Evolutionary conservation across 2,797 vertebrate genomes (phyloP).

Genomic region (Etheostoma nigrum): DNA sequence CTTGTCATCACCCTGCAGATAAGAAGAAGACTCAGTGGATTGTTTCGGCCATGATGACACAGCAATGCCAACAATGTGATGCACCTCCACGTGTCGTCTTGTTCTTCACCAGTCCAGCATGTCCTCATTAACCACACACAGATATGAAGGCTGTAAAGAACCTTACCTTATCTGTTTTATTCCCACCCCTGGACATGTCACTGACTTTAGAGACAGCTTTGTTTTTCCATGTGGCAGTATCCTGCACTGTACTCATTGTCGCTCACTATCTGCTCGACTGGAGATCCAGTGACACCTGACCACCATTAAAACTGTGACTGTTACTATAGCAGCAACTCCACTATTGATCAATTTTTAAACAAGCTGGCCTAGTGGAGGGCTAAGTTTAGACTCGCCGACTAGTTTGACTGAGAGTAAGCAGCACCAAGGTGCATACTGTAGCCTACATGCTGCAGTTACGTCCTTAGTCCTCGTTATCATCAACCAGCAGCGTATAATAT

Average conservation of each 20-base stretch:
- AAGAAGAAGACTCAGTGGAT: constrained; percentile 31
- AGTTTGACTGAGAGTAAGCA: constrained; percentile 52
- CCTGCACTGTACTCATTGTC: constrained; percentile 28
- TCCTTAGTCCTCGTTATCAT: neutral
- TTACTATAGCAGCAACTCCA: constrained; percentile 79
- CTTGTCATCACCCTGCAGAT: constrained; percentile 70
- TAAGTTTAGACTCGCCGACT: constrained; percentile 68
- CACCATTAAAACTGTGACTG: constrained; percentile 66
- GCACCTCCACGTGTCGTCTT: constrained; percentile 32
- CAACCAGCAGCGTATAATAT: constrained; percentile 14
- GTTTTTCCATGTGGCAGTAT: constrained; percentile 57
- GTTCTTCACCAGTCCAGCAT: constrained; percentile 1
- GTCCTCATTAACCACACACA: constrained; percentile 36
- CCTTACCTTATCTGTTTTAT: constrained; percentile 73
- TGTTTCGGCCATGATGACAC: constrained; percentile 28
- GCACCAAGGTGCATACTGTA: constrained; percentile 4
- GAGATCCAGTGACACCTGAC: constrained; percentile 75
- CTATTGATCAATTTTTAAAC: constrained; percentile 80
- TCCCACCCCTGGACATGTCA: constrained; percentile 59
- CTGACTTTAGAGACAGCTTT: constrained; percentile 41
- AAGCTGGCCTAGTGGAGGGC: constrained; percentile 55
- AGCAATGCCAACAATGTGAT: constrained; percentile 51
- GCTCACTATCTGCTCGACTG: constrained; percentile 42
- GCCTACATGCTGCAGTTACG: constrained; percentile 5
- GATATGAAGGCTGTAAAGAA: constrained; percentile 18